Percentiles rank a stretch among this genome's conserved stretches.
These are phyloP conservation scores for Prunella strophiata DNA, from an alignment of 2,797 vertebrate species.

Conservation along the genomic window DNA sequence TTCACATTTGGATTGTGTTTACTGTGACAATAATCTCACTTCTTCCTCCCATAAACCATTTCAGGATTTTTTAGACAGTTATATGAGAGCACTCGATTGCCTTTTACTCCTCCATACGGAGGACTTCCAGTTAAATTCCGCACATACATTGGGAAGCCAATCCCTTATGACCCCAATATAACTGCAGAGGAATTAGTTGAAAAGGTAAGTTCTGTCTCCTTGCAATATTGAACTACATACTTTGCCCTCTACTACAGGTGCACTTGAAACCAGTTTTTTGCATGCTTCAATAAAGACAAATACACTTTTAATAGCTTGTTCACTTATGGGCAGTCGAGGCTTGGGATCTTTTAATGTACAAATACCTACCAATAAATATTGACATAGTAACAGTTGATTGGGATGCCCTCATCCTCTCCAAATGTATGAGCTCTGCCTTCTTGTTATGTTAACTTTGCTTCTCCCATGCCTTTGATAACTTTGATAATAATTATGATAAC, in stretches of 20 bases:
- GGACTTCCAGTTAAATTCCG: constrained; percentile 96
- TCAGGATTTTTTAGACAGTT: constrained; percentile 87
- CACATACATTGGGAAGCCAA: constrained; percentile 94
- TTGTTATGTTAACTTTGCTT: neutral
- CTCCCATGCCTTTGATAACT: neutral
- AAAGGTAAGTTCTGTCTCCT: constrained; percentile 80
- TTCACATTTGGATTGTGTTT: neutral
- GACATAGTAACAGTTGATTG: neutral
- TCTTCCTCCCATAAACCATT: neutral
- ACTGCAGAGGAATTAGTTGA: constrained; percentile 87
- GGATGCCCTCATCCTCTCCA: neutral
- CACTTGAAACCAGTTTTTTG: neutral
- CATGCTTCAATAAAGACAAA: neutral
- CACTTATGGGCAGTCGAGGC: neutral
- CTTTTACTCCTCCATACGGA: constrained; percentile 87
- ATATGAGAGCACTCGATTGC: constrained; percentile 91
- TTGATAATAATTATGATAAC: neutral
- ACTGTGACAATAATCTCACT: neutral
- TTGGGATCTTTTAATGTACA: neutral
- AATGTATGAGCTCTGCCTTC: neutral
- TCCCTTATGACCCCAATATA: constrained; percentile 90
- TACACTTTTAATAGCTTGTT: neutral
- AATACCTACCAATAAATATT: neutral
- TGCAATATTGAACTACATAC: neutral
- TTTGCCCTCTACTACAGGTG: neutral